Percentiles rank a stretch among this genome's conserved stretches.
These are phyloP conservation scores for Anarhynchus alexandrinus DNA, from an alignment of 2,113 vertebrate species.

Conservation along the genomic window DNA sequence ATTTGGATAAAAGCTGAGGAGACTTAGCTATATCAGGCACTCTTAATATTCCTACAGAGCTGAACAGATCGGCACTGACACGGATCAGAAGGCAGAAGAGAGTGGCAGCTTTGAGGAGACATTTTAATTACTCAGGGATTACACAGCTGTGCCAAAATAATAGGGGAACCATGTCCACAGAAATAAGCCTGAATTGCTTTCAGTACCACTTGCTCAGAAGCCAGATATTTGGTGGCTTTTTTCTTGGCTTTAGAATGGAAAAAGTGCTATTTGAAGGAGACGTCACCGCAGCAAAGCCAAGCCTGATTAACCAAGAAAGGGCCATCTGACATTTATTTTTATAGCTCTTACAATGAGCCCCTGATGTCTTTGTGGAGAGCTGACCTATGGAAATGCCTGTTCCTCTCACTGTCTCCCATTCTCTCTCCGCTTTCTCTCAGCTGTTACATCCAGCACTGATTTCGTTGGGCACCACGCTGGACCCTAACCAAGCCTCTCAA, in stretches of 20 bases:
- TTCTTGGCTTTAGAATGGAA: not conserved
- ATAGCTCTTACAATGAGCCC: not conserved
- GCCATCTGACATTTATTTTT: not conserved
- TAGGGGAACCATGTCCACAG: not conserved
- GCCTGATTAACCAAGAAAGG: not conserved
- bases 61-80: not conserved
- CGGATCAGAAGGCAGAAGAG: not conserved
- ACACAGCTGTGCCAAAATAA: constrained; percentile 41
- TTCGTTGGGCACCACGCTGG: fast-evolving
- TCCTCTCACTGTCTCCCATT: not conserved
- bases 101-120: not conserved
- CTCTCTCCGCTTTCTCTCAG: not conserved
- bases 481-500: not conserved
- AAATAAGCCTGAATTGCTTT: constrained; percentile 2
- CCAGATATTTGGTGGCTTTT: not conserved
- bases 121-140: constrained; percentile 55
- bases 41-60: constrained; percentile 13
- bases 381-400: not conserved
- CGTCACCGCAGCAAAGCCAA: not conserved
- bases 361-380: not conserved
- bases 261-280: not conserved
- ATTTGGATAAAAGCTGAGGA: constrained; percentile 24
- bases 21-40: constrained; percentile 22
- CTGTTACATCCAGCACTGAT: not conserved
- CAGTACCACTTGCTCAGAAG: not conserved